Evolutionary conservation across 2,888 invertebrate genomes (phyloP), one percentile per base, ranked within the genome.

Genomic region (Drosophila falleni): DNA sequence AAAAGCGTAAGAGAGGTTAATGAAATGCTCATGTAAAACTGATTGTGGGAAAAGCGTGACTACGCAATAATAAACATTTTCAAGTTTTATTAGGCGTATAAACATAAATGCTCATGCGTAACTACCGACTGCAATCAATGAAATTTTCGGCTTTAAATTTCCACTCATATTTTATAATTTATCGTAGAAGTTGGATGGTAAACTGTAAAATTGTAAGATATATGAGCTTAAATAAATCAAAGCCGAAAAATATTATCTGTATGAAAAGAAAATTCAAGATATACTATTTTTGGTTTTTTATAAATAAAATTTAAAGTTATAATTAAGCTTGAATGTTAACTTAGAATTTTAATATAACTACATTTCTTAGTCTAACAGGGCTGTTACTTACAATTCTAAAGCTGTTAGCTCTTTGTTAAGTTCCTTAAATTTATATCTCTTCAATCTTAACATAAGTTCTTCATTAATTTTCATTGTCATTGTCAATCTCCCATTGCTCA

Each of bases 41-140:
- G 46, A 60, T 54, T 68, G 72, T 76, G 68, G 64, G 76, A 76
- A 76, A 76, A 68, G 76, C 76, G 77, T 76, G 75, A 76, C 75
- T 76, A 26, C 55, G 76, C 71, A 64, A 55, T 35, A 65, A 60
- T 19, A 15, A 61, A 26, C 29, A 63, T 66, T 75, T 59, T 16
- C 41, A 62, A 60, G 26, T 50, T 75, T 71, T 63, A 76, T 76
- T 75, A 60, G 31, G 42, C 67, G 54, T 39, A 44, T 56, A 68
- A 64, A 61, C 50, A 51, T 41, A 59, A 51, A 55, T 50, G 47
- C 56, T 31, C 42, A 53, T 37, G 71, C 64, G 65, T 55, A 59
- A 58, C 50, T 47, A 16, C 10, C 19, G 6, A 23, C 50, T 44
- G 15, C 35, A 69, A 71, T 58, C 60, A 70, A 66, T 54, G 47